phyloP scores from a whole-genome alignment of 2,113 vertebrate species.

The Psilopogon haemacephalus region DNA sequence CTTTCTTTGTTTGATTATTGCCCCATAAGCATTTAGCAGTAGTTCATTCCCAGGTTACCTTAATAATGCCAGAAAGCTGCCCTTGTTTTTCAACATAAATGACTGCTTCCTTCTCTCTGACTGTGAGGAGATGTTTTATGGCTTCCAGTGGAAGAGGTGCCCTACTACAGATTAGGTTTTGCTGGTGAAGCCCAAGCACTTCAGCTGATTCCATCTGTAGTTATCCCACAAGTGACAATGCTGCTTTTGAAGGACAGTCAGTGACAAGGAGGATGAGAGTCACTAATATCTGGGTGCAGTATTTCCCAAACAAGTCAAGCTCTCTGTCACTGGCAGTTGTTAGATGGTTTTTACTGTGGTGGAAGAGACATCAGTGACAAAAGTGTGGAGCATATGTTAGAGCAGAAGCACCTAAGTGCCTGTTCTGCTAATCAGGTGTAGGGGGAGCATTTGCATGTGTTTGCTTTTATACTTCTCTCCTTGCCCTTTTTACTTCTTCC shows the following conservation, averaged over 20 bases:
- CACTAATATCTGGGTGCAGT: background rate
- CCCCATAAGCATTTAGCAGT: background rate
- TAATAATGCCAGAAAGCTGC: background rate
- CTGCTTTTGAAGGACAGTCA: background rate
- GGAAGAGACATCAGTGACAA: background rate
- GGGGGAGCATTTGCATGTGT: background rate
- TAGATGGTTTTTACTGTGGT: background rate
- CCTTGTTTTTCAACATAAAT: background rate
- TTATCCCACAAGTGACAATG: background rate
- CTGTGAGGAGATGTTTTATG: background rate
- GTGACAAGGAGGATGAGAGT: background rate
- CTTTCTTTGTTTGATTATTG: background rate
- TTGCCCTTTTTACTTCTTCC: background rate
- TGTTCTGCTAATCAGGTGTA: background rate
- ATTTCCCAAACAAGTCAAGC: background rate
- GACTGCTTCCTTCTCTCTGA: background rate
- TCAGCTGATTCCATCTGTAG: background rate
- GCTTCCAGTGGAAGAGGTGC: background rate
- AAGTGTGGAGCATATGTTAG: background rate
- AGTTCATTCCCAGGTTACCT: background rate
- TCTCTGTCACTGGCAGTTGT: background rate
- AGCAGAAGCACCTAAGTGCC: background rate
- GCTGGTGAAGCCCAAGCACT: fast-evolving
- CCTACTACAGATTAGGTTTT: background rate
- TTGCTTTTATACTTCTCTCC: background rate